Evolutionary conservation across 2,113 vertebrate species (phyloP).

Genomic region (Notothenia rossii): DNA sequence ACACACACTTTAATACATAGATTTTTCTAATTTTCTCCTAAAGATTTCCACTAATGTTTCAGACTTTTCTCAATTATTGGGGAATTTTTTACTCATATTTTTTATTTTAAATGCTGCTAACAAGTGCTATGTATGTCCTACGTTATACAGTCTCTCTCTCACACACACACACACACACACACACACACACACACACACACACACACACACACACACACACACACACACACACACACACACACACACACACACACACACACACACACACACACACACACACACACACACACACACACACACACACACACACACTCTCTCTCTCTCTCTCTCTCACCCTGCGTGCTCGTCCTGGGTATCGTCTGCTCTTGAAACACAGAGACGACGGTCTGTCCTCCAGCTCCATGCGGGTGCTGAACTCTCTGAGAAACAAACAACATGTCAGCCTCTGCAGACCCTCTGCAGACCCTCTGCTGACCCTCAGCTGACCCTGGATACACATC

Average conservation of each 20-base stretch:
- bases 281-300: slow-evolving; percentile 22
- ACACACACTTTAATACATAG: too few relatives aligned
- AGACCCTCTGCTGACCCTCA: too few relatives aligned
- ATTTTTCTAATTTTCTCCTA: too few relatives aligned
- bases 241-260: slow-evolving; percentile 2
- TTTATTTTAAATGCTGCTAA: too few relatives aligned
- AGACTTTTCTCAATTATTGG: too few relatives aligned
- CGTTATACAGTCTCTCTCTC: too few relatives aligned
- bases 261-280: neutral
- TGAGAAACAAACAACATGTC: slow-evolving; percentile 21
- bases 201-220: neutral
- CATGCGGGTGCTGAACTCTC: slow-evolving; percentile 66
- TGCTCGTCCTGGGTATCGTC: slow-evolving; percentile 44
- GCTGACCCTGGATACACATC: too few relatives aligned
- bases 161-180: too few relatives aligned
- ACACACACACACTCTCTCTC: slow-evolving; percentile 10
- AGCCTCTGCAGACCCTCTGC: too few relatives aligned
- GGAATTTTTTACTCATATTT: too few relatives aligned
- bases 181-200: neutral
- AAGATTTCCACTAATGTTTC: too few relatives aligned
- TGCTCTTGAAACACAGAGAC: slow-evolving; percentile 57
- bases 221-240: neutral
- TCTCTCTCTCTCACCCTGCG: neutral
- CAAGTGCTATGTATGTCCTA: too few relatives aligned
- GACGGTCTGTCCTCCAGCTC: slow-evolving; percentile 49